Evolutionary conservation across 2,888 invertebrate genomes (phyloP).

Genomic region (Scaptomyza polygonia): DNA sequence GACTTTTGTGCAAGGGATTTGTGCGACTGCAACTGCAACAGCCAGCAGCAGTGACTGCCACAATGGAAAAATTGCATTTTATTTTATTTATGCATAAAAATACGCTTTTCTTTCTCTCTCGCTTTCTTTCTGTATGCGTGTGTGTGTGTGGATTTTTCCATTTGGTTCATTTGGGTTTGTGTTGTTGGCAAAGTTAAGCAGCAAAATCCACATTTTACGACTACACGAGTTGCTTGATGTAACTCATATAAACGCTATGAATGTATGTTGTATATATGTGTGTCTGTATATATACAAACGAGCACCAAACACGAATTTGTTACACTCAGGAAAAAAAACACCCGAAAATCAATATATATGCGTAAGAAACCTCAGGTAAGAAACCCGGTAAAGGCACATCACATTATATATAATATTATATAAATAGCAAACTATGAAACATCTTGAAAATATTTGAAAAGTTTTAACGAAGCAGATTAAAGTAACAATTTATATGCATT

Average conservation of each 20-base stretch:
- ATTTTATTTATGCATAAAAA: slow-evolving; percentile 76
- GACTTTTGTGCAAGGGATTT: slow-evolving; percentile 83
- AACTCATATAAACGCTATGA: slow-evolving; percentile 45
- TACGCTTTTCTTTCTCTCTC: background rate
- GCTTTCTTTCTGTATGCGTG: background rate
- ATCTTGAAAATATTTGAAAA: too few relatives aligned
- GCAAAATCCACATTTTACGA: slow-evolving; percentile 77
- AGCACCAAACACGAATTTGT: slow-evolving; percentile 51
- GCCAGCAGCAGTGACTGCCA: slow-evolving; percentile 28
- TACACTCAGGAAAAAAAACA: too few relatives aligned
- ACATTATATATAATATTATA: too few relatives aligned
- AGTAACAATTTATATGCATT: too few relatives aligned
- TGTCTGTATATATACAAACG: slow-evolving; percentile 18
- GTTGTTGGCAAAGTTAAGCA: slow-evolving; percentile 73
- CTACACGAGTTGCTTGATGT: slow-evolving; percentile 49
- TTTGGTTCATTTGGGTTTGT: slow-evolving; percentile 67
- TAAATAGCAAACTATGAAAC: too few relatives aligned
- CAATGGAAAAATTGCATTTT: slow-evolving; percentile 71
- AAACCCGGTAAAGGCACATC: too few relatives aligned
- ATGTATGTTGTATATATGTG: slow-evolving; percentile 27
- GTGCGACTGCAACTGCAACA: slow-evolving; percentile 55
- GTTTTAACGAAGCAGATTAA: too few relatives aligned
- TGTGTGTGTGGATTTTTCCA: slow-evolving; percentile 44
- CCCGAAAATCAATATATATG: too few relatives aligned
- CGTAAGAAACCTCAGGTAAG: too few relatives aligned